Base-by-base conservation (phyloP, 2,113 vertebrate species). In the Siniperca knerii region DNA sequence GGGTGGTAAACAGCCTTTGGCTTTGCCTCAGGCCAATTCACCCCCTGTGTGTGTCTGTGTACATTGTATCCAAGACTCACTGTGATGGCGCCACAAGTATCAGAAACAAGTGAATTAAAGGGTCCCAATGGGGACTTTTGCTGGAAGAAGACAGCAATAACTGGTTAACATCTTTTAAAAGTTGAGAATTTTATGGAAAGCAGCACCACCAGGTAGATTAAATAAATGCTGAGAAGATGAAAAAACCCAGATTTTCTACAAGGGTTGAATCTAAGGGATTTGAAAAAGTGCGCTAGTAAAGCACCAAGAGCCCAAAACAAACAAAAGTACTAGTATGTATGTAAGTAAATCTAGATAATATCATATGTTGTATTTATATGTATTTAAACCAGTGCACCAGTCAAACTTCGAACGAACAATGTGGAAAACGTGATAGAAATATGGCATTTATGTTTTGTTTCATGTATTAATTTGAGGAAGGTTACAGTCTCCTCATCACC, bases 1-100 rank as follows among this genome's bases (percentile, higher is more conserved):
- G 23, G 16, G 76, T 20, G 60, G 67, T 85, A 91, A 92, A 93
- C 69, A 89, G 80, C 75, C 85, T 77, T 82, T 80, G 72, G 89
- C 85, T 78, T 75, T 60, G 85, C 88, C 87, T 77, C 60, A 16
- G 87, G 90, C 52, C 87, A 72, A 65, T 77, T 87, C 82, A 75
- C 44, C 64, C 66, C 82, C 82, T 73, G 62, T 37, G 72, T 84
- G 72, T 0, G 6, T 62, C 55, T 74, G 75, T 66, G 69, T 79
- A 35, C 86, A 69, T 65, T 74, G 72, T 69, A 79, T 81, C 62
- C 48, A 80, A 61, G 33, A 64, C 65, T 81, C 70, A 68, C 55
- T 9, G 79, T 71, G 72, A 78, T 23, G 71, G 46, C 50, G 72
- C 68, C 15, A 57, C 73, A 57, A 76, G 58, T 29, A 75, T 72